A percentile compares a stretch with the other conserved stretches of the same genome.
These are phyloP conservation scores for Craterocephalus amniculus DNA, from an alignment of 2,797 vertebrate species.

Conservation along the genomic window DNA sequence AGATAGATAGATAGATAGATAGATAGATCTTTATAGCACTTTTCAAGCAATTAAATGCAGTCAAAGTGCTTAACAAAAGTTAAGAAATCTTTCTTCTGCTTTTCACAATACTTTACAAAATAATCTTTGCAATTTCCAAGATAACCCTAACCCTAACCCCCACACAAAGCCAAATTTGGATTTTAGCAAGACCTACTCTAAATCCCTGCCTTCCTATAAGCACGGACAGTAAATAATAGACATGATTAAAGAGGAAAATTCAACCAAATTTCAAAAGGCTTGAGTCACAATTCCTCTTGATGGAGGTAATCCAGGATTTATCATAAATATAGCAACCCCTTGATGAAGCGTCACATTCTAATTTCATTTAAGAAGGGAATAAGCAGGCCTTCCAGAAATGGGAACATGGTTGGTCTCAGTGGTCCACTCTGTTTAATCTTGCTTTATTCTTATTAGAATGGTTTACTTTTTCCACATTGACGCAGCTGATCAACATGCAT, in stretches of 20 bases:
- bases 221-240: slow-evolving; percentile 23
- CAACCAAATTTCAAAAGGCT: slow-evolving; percentile 10
- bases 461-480: slow-evolving; percentile 13
- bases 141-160: slow-evolving; percentile 5
- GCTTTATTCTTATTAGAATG: slow-evolving; percentile 4
- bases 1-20: not conserved
- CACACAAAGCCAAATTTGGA: slow-evolving; percentile 4
- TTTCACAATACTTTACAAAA: no score
- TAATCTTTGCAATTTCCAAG: no score
- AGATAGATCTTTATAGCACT: not conserved
- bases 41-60: no score
- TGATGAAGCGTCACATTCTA: slow-evolving; percentile 17
- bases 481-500: slow-evolving; percentile 47
- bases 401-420: slow-evolving; percentile 6
- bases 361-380: slow-evolving; percentile 29
- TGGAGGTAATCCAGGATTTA: slow-evolving; percentile 42
- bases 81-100: no score
- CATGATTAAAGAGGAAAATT: slow-evolving; percentile 27
- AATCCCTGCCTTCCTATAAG: slow-evolving; percentile 14
- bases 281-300: slow-evolving; percentile 24
- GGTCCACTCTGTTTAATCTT: slow-evolving; percentile 12
- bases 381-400: slow-evolving; percentile 20
- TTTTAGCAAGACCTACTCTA: not conserved
- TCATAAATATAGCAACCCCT: slow-evolving; percentile 21
- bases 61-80: no score